These are phyloP conservation scores for Lepisosteus osseus DNA, from an alignment of 2,113 vertebrate genomes.

Conservation along the genomic window DNA sequence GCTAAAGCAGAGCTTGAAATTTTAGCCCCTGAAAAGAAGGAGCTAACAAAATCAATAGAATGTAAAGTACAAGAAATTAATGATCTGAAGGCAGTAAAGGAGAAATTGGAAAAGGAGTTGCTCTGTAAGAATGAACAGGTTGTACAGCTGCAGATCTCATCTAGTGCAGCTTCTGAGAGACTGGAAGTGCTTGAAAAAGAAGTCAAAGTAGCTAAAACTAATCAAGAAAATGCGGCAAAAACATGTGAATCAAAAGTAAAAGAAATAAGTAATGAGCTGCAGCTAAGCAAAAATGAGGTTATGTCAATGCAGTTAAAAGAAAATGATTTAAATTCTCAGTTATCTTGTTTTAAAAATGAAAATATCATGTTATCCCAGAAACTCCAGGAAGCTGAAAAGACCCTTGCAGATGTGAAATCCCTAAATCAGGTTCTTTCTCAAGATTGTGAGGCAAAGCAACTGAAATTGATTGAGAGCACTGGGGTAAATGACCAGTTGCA, in stretches of 20 bases:
- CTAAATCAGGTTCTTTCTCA: conserved; percentile 39
- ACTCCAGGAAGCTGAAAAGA: conserved; percentile 47
- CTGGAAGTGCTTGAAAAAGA: conserved; percentile 73
- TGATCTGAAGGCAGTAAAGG: conserved; percentile 61
- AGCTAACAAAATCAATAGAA: conserved; percentile 37
- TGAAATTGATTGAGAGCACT: conserved; percentile 36
- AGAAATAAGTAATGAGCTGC: conserved; percentile 43
- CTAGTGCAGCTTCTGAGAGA: conserved; percentile 39
- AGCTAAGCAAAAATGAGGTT: conserved; percentile 43
- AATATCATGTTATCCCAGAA: conserved; percentile 50
- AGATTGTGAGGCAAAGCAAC: conserved; percentile 45
- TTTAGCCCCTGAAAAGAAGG: conserved; percentile 53
- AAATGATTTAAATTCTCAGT: conserved; percentile 40
- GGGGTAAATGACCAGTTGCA: conserved; percentile 45
- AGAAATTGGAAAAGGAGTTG: conserved; percentile 56
- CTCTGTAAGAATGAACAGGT: conserved; percentile 43
- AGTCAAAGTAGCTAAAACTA: conserved; percentile 64
- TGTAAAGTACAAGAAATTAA: conserved; percentile 46
- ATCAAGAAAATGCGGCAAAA: conserved; percentile 40
- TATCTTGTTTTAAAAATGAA: conserved; percentile 48
- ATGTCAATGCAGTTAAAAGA: conserved; percentile 38
- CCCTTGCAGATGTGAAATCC: conserved; percentile 34
- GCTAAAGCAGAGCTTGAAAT: conserved; percentile 73
- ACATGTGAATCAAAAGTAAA: conserved; percentile 60
- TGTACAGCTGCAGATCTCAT: conserved; percentile 42